Percentiles rank a stretch among this genome's conserved stretches.
These are phyloP conservation scores for Hybos culiciformis DNA, from an alignment of 2,888 invertebrate species.

Conservation along the genomic window DNA sequence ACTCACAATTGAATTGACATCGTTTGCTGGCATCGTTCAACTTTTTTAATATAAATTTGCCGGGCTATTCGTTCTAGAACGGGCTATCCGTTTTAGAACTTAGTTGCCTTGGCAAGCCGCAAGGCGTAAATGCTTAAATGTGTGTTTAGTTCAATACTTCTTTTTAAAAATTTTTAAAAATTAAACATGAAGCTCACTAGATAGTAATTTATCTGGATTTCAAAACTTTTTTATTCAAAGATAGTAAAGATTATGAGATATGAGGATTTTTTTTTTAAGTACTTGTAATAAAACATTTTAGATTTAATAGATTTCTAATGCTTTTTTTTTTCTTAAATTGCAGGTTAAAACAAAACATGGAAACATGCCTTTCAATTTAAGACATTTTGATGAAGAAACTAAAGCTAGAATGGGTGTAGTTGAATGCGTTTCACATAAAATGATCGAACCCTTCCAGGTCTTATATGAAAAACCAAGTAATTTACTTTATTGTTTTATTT, in stretches of 20 bases:
- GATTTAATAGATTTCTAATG: not conserved
- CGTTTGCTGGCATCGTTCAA: too few relatives aligned
- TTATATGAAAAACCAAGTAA: conserved; percentile 58
- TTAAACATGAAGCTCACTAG: too few relatives aligned
- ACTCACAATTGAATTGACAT: too few relatives aligned
- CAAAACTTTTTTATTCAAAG: conserved; percentile 9
- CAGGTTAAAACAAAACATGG: conserved; percentile 80
- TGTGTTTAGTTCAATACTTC: too few relatives aligned
- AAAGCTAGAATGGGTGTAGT: conserved; percentile 96
- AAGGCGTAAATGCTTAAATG: too few relatives aligned
- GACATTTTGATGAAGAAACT: conserved; percentile 90
- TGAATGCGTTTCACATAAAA: conserved; percentile 95
- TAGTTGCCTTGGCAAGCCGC: too few relatives aligned
- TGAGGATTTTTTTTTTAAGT: conserved; percentile 13
- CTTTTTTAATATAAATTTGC: too few relatives aligned
- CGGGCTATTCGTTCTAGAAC: too few relatives aligned
- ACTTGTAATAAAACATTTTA: not conserved
- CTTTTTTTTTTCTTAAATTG: not conserved
- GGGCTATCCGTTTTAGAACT: too few relatives aligned
- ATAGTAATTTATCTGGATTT: too few relatives aligned
- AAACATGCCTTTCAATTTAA: conserved; percentile 93
- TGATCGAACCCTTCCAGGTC: conserved; percentile 97
- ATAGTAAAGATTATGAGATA: conserved; percentile 22
- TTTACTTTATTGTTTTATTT: conserved; percentile 11
- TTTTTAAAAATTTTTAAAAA: too few relatives aligned